Evolutionary conservation across 2,888 invertebrate species (phyloP).

Genomic region (Lypha dubia): DNA sequence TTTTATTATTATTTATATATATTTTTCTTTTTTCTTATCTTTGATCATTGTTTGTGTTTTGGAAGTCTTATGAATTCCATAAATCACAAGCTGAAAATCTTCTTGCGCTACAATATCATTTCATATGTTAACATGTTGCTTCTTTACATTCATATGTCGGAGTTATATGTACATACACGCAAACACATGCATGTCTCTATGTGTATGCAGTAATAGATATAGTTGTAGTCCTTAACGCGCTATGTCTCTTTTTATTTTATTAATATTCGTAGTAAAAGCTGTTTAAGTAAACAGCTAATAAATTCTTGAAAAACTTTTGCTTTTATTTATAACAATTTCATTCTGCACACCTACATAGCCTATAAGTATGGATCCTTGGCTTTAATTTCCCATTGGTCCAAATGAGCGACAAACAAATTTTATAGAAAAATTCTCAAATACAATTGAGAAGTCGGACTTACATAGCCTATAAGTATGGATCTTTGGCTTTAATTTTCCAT

Average conservation of each 20-base stretch:
- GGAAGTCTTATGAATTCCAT: constrained; percentile 70
- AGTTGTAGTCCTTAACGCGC: background rate
- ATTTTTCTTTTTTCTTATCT: constrained; percentile 46
- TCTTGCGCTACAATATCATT: constrained; percentile 34
- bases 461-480: no score
- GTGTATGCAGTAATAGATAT: no score
- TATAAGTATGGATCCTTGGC: no score
- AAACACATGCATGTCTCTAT: background rate
- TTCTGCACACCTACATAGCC: background rate
- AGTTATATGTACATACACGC: no score
- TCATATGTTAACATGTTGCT: constrained; percentile 5
- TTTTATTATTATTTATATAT: no score
- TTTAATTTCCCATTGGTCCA: no score
- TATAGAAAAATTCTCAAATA: no score
- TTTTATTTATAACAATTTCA: constrained; percentile 5
- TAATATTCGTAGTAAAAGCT: constrained; percentile 19
- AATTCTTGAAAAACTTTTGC: background rate
- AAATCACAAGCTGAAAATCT: constrained; percentile 70
- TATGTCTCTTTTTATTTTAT: constrained; percentile 12
- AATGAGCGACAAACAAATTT: no score
- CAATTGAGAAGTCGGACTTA: no score
- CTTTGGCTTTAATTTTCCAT: no score
- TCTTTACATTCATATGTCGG: background rate
- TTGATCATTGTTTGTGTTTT: constrained; percentile 55
- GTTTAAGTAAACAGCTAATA: constrained; percentile 23